Evolutionary conservation across 2,113 vertebrate genomes (phyloP), one percentile per base, ranked within the genome.

Genomic region (Pluvianellus socialis): DNA sequence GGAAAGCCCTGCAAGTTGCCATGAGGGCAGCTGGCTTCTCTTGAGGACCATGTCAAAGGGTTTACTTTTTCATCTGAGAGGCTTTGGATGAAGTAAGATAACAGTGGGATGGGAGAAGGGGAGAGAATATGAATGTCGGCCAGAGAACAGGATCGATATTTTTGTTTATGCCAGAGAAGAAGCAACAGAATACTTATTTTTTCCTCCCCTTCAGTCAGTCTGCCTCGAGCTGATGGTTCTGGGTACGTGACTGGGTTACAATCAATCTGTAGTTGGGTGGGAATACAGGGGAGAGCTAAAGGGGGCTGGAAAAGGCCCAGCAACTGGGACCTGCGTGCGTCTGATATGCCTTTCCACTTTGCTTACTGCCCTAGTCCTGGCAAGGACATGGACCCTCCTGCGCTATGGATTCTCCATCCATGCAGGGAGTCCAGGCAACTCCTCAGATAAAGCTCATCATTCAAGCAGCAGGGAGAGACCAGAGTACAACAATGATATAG

Each of bases 401-500:
- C 7, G 1, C 82, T 75, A 91, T 73, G 84, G 94, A 94, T 89
- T 88, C 67, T 87, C 76, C 86, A 94, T 76, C 92, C 92, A 91
- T 2, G 45, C 1, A 1, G 94, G 95, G 95, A 95, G 88, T 83
- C 94, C 92, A 84, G 94, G 88, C 94, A 97, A 79, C 83, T 92
- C 92, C 94, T 96, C 94, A 96, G 96, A 95, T 97, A 98, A 95
- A 95, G 98, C 94, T 97, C 81, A 94, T 98, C 72, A 18, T 93
- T 97, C 95, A 95, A 97, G 95, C 95, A 95, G 97, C 96, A 96
- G 96, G 94, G 92, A 97, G 96, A 95, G 91, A 96, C 95, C 94
- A 93, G 96, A 95, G 93, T 89, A 97, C 16, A 2, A 95, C 87
- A 97, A 95, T 4, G 6, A 96, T 87, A 97, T 79, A 95, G 94